Evolutionary conservation across 2,113 vertebrate species (phyloP).

Genomic region (Eulacestoma nigropectus): DNA sequence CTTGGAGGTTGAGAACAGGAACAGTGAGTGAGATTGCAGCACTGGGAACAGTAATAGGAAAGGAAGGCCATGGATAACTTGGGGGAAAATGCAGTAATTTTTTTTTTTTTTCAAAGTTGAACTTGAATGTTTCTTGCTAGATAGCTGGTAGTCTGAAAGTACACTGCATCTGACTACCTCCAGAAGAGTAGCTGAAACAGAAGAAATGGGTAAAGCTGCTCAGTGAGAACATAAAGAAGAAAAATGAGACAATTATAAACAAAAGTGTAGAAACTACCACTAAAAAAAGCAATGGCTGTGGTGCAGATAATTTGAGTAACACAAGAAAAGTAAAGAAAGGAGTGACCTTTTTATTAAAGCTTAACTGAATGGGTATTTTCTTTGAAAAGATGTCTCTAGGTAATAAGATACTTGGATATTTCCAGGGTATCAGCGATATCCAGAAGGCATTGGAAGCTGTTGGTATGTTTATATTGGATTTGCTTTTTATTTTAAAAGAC

Average conservation of each 20-base stretch:
- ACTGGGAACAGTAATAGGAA: neutral
- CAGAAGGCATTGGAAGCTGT: neutral
- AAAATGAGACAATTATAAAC: neutral
- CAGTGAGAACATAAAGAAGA: neutral
- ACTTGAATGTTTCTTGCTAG: neutral
- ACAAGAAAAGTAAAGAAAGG: neutral
- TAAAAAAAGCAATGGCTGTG: neutral
- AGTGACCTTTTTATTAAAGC: neutral
- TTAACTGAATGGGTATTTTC: neutral
- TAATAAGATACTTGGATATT: neutral
- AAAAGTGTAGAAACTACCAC: neutral
- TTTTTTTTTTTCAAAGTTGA: neutral
- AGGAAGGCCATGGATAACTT: neutral
- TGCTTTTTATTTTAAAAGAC: neutral
- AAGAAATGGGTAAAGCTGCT: neutral
- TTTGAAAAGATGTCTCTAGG: neutral
- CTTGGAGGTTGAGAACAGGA: neutral
- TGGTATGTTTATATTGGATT: neutral
- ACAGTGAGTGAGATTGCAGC: neutral
- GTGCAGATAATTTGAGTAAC: neutral
- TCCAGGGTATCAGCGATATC: neutral
- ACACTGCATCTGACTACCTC: neutral
- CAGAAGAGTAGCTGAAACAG: neutral
- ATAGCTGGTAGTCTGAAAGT: neutral
- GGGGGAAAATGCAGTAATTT: neutral